Conservation (phyloP, 2,113 vertebrate genomes). For the Xiphorhynchus elegans region DNA sequence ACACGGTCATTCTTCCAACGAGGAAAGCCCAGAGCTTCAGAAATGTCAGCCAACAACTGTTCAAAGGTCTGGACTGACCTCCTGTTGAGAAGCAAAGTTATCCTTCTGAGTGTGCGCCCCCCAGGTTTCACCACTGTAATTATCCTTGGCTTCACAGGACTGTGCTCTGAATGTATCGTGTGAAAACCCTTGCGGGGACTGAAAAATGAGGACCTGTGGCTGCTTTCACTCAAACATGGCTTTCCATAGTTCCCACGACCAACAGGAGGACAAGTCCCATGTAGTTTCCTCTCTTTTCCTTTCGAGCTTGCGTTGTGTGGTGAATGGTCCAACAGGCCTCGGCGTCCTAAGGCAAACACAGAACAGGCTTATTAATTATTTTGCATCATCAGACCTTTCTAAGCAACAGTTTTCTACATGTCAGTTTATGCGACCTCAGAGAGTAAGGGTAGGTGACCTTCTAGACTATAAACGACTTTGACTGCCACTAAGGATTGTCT, state of each 20-base stretch:
- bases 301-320: slow-evolving; percentile 64
- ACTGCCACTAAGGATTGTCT: background rate
- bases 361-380: background rate
- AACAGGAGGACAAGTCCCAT: slow-evolving; percentile 63
- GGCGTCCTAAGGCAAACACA: slow-evolving; percentile 59
- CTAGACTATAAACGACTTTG: background rate
- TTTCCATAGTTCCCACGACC: slow-evolving; percentile 65
- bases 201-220: slow-evolving; percentile 36
- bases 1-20: slow-evolving; percentile 89
- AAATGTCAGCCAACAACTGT: slow-evolving; percentile 89
- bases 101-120: slow-evolving; percentile 79
- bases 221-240: slow-evolving; percentile 6
- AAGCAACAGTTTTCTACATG: background rate
- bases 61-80: slow-evolving; percentile 91
- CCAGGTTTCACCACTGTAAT: slow-evolving; percentile 88
- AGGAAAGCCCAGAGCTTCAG: slow-evolving; percentile 92
- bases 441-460: background rate
- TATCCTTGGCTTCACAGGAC: slow-evolving; percentile 85
- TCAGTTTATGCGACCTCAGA: background rate
- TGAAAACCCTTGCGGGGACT: slow-evolving; percentile 71
- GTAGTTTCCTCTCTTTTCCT: slow-evolving; percentile 70
- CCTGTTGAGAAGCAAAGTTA: slow-evolving; percentile 90
- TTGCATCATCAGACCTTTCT: background rate
- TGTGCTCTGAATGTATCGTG: slow-evolving; percentile 81
- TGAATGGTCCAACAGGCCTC: slow-evolving; percentile 48